Conservation (phyloP, 2,888 invertebrate genomes). For the Erebia aethiops region DNA sequence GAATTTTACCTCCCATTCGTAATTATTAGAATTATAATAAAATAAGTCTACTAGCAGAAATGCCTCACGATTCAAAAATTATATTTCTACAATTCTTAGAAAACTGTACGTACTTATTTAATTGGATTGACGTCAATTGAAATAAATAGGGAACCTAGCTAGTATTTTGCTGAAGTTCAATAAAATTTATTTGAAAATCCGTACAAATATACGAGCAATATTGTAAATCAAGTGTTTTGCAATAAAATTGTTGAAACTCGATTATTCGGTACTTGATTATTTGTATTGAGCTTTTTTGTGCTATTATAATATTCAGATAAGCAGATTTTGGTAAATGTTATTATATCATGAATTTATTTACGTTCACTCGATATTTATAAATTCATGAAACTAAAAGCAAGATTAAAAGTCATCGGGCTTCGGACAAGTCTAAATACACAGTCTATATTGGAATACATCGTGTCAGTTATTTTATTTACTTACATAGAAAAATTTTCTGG, state of each 20-base stretch:
- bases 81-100: slow-evolving; percentile 8
- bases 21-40: slow-evolving; percentile 13
- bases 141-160: neutral
- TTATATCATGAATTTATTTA: no score
- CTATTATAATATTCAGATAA: no score
- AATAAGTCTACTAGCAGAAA: neutral
- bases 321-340: no score
- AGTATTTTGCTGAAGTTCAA: neutral
- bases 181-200: neutral
- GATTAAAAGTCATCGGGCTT: no score
- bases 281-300: no score
- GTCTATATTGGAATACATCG: no score
- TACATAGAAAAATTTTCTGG: no score
- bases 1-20: neutral
- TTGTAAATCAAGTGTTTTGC: neutral
- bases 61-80: slow-evolving; percentile 13
- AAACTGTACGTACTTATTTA: neutral
- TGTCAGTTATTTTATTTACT: no score
- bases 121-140: slow-evolving; percentile 11
- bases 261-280: no score
- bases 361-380: no score
- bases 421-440: no score
- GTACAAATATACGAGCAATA: neutral
- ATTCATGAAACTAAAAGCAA: neutral
- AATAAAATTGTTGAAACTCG: neutral